Conservation (phyloP, 2,888 invertebrate genomes). For the Cantharis lateralis region DNA sequence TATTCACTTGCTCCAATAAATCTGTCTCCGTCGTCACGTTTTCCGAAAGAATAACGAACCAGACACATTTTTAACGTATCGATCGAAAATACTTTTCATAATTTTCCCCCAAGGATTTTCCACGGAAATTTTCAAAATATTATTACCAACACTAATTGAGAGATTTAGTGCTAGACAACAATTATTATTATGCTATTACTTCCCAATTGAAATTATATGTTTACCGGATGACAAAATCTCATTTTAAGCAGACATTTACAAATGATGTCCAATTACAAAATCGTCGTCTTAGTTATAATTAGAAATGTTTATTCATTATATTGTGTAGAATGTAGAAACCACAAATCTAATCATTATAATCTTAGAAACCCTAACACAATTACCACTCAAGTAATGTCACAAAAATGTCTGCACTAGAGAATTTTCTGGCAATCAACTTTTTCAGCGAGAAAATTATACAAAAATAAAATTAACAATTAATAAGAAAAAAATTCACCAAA, state of each 20-base stretch:
- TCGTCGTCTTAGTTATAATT: not conserved
- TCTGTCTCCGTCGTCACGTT: not conserved
- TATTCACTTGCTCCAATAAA: slow-evolving; percentile 15
- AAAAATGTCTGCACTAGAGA: not conserved
- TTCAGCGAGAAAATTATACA: slow-evolving; percentile 25
- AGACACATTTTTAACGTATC: not conserved
- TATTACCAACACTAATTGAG: not conserved
- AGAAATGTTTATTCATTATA: not conserved
- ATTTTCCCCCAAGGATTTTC: not conserved
- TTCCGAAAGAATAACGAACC: not conserved
- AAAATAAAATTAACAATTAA: slow-evolving; percentile 37
- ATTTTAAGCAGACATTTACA: not conserved
- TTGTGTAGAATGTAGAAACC: not conserved
- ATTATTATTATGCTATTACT: not conserved
- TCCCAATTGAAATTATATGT: not conserved
- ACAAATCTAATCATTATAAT: not conserved
- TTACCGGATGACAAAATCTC: not conserved
- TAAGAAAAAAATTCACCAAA: slow-evolving; percentile 32
- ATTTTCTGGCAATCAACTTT: slow-evolving; percentile 4
- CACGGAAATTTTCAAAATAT: not conserved
- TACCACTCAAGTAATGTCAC: not conserved
- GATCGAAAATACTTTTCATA: not conserved
- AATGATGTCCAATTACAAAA: not conserved
- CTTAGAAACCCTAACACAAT: not conserved
- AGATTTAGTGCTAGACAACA: not conserved